These are phyloP conservation scores for Sebastes kiyomatsui DNA, from an alignment of 2,797 vertebrate species.

Conservation along the genomic window DNA sequence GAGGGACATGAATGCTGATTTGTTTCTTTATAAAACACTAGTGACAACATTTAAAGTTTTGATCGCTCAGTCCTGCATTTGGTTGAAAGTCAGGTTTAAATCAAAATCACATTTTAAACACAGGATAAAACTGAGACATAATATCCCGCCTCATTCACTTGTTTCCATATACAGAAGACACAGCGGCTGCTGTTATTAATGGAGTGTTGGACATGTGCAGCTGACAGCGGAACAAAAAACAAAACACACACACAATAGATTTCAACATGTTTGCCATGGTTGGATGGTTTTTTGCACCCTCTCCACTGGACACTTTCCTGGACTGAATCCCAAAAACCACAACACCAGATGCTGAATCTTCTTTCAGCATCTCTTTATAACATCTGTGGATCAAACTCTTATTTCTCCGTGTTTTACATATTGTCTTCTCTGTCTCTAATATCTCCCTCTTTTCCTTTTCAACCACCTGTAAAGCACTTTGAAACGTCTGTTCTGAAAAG, in stretches of 20 bases:
- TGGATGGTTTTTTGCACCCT: slow-evolving; percentile 26
- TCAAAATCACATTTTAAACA: not conserved
- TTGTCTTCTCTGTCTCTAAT: not conserved
- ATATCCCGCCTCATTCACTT: not conserved
- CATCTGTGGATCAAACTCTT: not conserved
- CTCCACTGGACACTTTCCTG: slow-evolving; percentile 25
- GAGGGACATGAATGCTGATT: not conserved
- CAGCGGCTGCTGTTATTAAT: not conserved
- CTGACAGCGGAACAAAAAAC: slow-evolving; percentile 16
- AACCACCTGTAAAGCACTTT: not conserved
- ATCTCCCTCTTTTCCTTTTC: not conserved
- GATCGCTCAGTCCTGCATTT: not conserved
- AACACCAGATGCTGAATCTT: slow-evolving; percentile 30
- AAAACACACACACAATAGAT: not conserved
- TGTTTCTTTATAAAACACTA: not conserved
- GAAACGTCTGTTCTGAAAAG: not conserved
- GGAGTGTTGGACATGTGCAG: not conserved
- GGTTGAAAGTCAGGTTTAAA: not conserved
- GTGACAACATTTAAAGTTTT: not conserved
- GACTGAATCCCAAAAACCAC: slow-evolving; percentile 40
- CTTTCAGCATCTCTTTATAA: not conserved
- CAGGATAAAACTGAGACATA: not conserved
- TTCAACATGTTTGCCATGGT: slow-evolving; percentile 26
- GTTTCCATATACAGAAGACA: slow-evolving; percentile 9
- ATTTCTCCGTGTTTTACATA: not conserved